Evolutionary conservation across 1,140 invertebrate species (phyloP).

Genomic region (Subanguina moxae): DNA sequence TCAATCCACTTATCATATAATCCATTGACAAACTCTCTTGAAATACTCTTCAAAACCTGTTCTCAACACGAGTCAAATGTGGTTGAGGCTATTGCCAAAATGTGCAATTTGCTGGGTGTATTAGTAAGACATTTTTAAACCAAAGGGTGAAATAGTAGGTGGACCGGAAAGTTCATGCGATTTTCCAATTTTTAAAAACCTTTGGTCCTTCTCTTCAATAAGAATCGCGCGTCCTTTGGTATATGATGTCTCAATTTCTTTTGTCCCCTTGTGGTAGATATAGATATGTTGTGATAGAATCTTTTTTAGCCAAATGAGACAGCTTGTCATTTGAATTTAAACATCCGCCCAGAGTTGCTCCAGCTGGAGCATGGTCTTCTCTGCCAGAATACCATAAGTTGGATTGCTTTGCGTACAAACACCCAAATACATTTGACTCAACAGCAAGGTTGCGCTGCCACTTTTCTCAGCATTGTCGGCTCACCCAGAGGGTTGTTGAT

Average conservation of each 20-base stretch:
- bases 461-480: constrained; percentile 25
- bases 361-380: constrained; percentile 21
- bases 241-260: too few species aligned
- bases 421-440: constrained; percentile 44
- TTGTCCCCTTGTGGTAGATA: too few species aligned
- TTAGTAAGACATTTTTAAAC: neutral
- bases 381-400: constrained; percentile 34
- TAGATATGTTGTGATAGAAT: neutral
- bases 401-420: constrained; percentile 44
- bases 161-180: too few species aligned
- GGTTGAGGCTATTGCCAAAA: neutral
- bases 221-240: neutral
- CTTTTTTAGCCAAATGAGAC: constrained; percentile 26
- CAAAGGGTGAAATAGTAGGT: too few species aligned
- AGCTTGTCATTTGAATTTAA: constrained; percentile 33
- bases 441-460: constrained; percentile 16
- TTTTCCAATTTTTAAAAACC: too few species aligned
- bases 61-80: neutral
- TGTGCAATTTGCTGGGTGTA: neutral
- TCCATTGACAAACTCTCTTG: neutral
- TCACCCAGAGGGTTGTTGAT: constrained; percentile 22
- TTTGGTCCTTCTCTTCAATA: too few species aligned
- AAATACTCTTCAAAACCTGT: neutral
- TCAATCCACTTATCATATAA: neutral
- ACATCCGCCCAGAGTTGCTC: constrained; percentile 27